A percentile compares a stretch with the other conserved stretches of the same genome.
These are phyloP conservation scores for Leistus spinibarbis DNA, from an alignment of 2,888 invertebrate genomes.

Conservation along the genomic window DNA sequence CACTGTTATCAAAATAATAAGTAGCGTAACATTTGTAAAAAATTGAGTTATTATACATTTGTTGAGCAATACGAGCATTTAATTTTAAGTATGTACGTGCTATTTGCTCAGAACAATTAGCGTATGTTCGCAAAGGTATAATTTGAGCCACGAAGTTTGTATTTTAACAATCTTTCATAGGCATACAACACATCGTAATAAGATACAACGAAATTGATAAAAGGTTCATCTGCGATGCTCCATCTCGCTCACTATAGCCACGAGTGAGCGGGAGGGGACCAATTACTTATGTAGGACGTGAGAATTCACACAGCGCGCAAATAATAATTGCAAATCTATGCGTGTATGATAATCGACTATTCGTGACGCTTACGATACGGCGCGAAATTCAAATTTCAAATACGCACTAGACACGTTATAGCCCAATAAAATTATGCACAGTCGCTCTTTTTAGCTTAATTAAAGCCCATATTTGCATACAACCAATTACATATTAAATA, in stretches of 20 bases:
- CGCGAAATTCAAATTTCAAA: too few relatives aligned
- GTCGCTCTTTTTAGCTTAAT: too few relatives aligned
- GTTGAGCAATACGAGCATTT: neutral
- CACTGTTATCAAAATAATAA: too few relatives aligned
- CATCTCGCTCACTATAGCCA: neutral
- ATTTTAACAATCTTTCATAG: neutral
- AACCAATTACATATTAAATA: too few relatives aligned
- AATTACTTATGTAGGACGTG: slow-evolving; percentile 37
- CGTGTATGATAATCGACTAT: neutral
- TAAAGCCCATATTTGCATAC: too few relatives aligned
- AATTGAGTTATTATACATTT: neutral
- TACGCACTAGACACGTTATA: too few relatives aligned
- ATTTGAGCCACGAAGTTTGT: neutral
- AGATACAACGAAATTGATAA: slow-evolving; percentile 4
- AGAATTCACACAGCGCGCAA: slow-evolving; percentile 25
- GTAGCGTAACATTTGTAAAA: too few relatives aligned
- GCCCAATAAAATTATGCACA: too few relatives aligned
- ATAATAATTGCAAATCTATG: slow-evolving; percentile 17
- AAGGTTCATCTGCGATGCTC: neutral
- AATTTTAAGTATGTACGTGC: neutral
- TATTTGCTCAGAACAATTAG: neutral
- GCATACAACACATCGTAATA: neutral
- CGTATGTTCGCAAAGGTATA: neutral
- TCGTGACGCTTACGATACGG: neutral
- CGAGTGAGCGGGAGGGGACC: neutral